These are phyloP conservation scores for Rhopalosiphum maidis DNA, from an alignment of 1,140 invertebrate genomes.

Conservation along the genomic window DNA sequence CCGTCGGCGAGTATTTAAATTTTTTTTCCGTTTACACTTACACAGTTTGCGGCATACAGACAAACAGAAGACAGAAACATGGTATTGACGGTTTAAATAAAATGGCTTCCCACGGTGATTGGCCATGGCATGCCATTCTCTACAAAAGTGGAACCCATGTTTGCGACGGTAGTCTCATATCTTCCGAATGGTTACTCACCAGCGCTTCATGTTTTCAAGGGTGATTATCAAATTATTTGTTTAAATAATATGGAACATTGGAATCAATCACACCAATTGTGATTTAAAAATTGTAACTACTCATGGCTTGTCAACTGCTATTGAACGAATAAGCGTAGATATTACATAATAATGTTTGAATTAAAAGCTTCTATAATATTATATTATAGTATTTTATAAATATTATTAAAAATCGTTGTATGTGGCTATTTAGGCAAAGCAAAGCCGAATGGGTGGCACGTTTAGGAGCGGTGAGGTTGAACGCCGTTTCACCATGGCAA, in stretches of 20 bases:
- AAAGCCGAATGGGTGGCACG: constrained; percentile 84
- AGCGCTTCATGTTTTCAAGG: constrained; percentile 88
- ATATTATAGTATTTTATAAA: not conserved
- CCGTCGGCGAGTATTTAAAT: not conserved
- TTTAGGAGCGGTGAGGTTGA: constrained; percentile 77
- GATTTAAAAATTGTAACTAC: no score
- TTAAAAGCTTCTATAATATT: not conserved
- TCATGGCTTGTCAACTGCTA: no score
- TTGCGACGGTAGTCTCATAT: constrained; percentile 84
- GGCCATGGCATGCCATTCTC: constrained; percentile 88
- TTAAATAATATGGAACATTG: no score
- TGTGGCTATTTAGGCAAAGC: constrained; percentile 71
- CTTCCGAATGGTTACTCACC: constrained; percentile 82
- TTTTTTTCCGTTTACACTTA: not conserved
- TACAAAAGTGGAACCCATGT: constrained; percentile 84
- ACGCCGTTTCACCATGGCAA: constrained; percentile 83
- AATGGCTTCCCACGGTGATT: constrained; percentile 78
- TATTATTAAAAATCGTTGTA: not conserved
- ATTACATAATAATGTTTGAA: not conserved
- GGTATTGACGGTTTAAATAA: constrained; percentile 69
- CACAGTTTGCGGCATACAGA: constrained; percentile 80
- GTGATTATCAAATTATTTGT: constrained; percentile 61
- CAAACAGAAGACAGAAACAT: constrained; percentile 65
- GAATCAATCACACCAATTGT: not conserved
- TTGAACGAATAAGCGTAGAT: not conserved